Evolutionary conservation across 2,797 vertebrate genomes (phyloP).

Genomic region (Falco naumanni): DNA sequence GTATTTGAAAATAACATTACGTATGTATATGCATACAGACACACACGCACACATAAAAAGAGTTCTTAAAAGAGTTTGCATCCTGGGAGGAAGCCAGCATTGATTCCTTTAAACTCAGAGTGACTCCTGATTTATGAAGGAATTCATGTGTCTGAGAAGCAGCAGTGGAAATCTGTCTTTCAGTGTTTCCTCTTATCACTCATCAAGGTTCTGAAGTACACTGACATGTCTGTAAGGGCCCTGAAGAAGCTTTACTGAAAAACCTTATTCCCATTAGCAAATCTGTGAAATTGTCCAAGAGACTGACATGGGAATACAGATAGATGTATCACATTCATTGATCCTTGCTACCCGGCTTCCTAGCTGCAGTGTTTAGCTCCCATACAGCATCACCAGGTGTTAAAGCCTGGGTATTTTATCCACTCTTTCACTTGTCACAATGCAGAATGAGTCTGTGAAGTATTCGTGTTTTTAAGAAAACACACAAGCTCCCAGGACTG

Average conservation of each 20-base stretch:
- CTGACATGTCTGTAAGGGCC: conserved; percentile 23
- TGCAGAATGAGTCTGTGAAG: background rate
- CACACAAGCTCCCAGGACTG: background rate
- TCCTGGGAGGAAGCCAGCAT: conserved; percentile 4
- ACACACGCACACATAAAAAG: background rate
- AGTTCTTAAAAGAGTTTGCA: background rate
- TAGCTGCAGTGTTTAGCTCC: background rate
- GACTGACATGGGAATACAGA: conserved; percentile 16
- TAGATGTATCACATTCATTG: background rate
- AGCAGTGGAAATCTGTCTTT: conserved; percentile 44
- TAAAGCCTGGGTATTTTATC: background rate
- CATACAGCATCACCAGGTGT: background rate
- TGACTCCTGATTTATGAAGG: conserved; percentile 44
- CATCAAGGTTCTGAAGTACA: conserved; percentile 33
- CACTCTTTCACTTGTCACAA: background rate
- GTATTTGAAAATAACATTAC: conserved; percentile 21
- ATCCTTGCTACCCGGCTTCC: background rate
- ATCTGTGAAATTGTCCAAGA: conserved; percentile 39
- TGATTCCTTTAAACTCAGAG: conserved; percentile 29
- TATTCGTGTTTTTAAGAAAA: background rate
- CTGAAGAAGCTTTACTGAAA: conserved; percentile 19
- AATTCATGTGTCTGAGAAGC: conserved; percentile 39
- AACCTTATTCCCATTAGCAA: conserved; percentile 27
- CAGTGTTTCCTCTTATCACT: conserved; percentile 37
- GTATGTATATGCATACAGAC: background rate